Evolutionary conservation across 2,113 vertebrate genomes (phyloP).

Genomic region (Mesembrinibis cayennensis): DNA sequence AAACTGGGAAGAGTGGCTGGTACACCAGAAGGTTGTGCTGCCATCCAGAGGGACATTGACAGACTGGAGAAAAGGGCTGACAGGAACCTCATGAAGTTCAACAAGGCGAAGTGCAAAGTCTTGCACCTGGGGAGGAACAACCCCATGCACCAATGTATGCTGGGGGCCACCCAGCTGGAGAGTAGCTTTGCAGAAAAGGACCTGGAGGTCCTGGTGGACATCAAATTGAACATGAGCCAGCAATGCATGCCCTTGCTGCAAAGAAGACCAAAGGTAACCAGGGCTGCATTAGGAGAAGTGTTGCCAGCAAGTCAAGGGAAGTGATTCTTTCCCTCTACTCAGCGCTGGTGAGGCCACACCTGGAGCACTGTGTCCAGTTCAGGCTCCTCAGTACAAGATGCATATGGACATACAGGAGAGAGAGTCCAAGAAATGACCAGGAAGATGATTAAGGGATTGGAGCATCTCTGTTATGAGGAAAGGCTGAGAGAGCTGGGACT

Average conservation of each 20-base stretch:
- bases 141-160: rapidly evolving
- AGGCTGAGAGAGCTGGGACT: background rate
- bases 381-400: background rate
- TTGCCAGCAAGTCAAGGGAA: background rate
- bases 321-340: background rate
- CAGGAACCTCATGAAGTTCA: background rate
- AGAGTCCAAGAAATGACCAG: background rate
- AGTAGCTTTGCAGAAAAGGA: background rate
- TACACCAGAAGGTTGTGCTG: background rate
- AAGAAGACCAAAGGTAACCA: background rate
- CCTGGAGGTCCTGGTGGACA: background rate
- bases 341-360: background rate
- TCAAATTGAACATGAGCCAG: background rate
- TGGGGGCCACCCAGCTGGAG: background rate
- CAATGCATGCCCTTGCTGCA: background rate
- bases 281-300: background rate
- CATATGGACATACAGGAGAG: background rate
- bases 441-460: background rate
- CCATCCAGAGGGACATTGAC: background rate
- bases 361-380: background rate
- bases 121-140: background rate
- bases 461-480: background rate
- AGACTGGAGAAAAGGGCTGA: background rate
- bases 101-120: background rate
- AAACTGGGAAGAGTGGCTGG: background rate